A percentile compares a stretch with the other conserved stretches of the same genome.
Evolutionary conservation across 2,888 invertebrate species (phyloP).

Genomic region (Celastrina argiolus): DNA sequence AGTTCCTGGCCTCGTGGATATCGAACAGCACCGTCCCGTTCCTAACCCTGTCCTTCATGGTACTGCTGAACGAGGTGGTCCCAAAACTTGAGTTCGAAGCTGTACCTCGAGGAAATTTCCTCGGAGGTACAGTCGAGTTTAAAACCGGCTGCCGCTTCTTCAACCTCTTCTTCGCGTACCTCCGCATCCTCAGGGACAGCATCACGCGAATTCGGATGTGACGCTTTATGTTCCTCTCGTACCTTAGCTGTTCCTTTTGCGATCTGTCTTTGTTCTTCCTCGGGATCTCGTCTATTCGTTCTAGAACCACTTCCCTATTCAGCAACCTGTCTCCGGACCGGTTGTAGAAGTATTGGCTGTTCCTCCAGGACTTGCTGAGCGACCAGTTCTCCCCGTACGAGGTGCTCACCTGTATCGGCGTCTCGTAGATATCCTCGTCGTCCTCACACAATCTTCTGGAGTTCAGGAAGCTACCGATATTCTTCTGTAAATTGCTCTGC

Average conservation of each 20-base stretch:
- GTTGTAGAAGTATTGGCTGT: constrained; percentile 57
- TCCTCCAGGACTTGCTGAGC: constrained; percentile 70
- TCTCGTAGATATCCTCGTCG: constrained; percentile 69
- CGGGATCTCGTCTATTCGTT: constrained; percentile 65
- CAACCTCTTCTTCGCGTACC: constrained; percentile 65
- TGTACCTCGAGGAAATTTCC: constrained; percentile 56
- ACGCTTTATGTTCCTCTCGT: constrained; percentile 79
- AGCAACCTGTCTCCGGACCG: constrained; percentile 38
- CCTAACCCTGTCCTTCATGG: constrained; percentile 61
- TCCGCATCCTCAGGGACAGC: constrained; percentile 80
- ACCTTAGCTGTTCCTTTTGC: constrained; percentile 69
- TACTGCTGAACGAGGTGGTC: constrained; percentile 63
- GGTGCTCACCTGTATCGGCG: constrained; percentile 58
- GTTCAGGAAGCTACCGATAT: constrained; percentile 63
- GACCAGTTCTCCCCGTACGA: constrained; percentile 74
- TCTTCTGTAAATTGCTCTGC: constrained; percentile 60
- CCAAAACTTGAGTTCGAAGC: constrained; percentile 62
- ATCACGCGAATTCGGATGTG: constrained; percentile 82
- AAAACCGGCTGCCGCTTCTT: constrained; percentile 48
- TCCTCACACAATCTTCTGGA: constrained; percentile 61
- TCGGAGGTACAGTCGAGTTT: constrained; percentile 54
- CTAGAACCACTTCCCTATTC: constrained; percentile 50
- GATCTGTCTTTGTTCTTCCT: constrained; percentile 52
- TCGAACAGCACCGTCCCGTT: constrained; percentile 69
- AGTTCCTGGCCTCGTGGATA: constrained; percentile 69